Conservation (phyloP, 2,797 vertebrate genomes). For the Brachymystax lenok region DNA sequence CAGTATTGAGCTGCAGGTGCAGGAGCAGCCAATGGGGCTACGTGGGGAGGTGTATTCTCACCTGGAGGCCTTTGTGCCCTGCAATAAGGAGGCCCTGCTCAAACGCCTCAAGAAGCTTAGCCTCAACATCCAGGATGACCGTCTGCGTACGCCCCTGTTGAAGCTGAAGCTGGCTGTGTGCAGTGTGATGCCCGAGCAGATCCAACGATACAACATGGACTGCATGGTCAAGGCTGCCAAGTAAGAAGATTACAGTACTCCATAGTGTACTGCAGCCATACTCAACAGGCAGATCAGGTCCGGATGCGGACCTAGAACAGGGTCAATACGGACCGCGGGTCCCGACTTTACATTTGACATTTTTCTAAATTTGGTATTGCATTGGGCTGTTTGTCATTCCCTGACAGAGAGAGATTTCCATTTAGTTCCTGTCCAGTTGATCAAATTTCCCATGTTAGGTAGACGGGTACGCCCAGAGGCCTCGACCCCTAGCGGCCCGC, state of each 20-base stretch:
- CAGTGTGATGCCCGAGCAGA: constrained; percentile 94
- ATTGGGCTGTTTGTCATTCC: too few relatives aligned
- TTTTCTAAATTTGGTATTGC: too few relatives aligned
- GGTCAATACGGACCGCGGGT: too few relatives aligned
- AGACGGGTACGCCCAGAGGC: too few relatives aligned
- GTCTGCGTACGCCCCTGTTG: constrained; percentile 87
- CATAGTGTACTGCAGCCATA: too few relatives aligned
- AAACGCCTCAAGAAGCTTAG: constrained; percentile 95
- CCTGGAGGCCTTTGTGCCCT: constrained; percentile 94
- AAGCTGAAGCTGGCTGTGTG: constrained; percentile 94
- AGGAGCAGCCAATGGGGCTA: constrained; percentile 84
- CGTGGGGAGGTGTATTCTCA: constrained; percentile 89
- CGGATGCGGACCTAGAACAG: too few relatives aligned
- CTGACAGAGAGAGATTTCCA: too few relatives aligned
- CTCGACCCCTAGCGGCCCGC: too few relatives aligned
- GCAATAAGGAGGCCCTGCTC: constrained; percentile 94
- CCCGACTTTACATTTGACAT: too few relatives aligned
- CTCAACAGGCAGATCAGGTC: too few relatives aligned
- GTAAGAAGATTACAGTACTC: constrained; percentile 66
- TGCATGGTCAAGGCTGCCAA: constrained; percentile 88
- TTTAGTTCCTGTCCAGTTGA: too few relatives aligned
- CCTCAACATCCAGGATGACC: constrained; percentile 96
- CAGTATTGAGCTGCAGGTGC: constrained; percentile 95
- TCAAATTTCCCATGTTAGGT: too few relatives aligned
- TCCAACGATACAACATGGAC: constrained; percentile 91